Conservation (phyloP, 2,797 vertebrate species). For the Lepidocolaptes lacrymiger region DNA sequence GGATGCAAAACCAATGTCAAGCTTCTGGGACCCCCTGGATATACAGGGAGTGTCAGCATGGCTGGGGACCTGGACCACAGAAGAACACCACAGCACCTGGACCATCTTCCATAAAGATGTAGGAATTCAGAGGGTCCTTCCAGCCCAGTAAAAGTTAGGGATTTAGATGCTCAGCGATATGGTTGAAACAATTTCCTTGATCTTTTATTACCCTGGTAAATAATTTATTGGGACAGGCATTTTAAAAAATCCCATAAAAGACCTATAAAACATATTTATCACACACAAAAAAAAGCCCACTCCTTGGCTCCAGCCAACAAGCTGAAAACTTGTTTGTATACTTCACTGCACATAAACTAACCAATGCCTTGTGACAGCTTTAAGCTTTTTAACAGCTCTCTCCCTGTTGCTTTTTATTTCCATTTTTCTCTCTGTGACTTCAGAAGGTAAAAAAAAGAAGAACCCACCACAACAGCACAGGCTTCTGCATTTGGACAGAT, state of each 20-base stretch:
- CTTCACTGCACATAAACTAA: conserved; percentile 66
- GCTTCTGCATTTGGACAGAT: not conserved
- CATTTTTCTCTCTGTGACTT: conserved; percentile 28
- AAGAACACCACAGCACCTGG: not conserved
- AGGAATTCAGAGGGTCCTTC: conserved; percentile 15
- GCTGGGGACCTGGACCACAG: not conserved
- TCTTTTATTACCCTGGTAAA: conserved; percentile 77
- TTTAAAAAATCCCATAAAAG: conserved; percentile 75
- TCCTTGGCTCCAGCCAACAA: conserved; percentile 64
- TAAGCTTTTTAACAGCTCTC: conserved; percentile 64
- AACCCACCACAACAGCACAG: not conserved
- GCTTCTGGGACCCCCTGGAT: not conserved
- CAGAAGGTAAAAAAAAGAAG: not conserved
- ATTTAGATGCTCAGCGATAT: conserved; percentile 71
- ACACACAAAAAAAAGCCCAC: not conserved
- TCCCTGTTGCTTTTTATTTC: conserved; percentile 39
- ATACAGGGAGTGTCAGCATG: not conserved
- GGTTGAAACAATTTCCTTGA: conserved; percentile 75
- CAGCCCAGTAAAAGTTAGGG: conserved; percentile 68
- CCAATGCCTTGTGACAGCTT: conserved; percentile 58
- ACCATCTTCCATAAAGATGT: not conserved
- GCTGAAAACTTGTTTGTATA: conserved; percentile 65
- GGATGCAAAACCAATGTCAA: not conserved
- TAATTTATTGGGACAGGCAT: conserved; percentile 77
- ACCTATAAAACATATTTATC: conserved; percentile 76